Base-by-base conservation (phyloP, 2,797 vertebrate genomes). In the Sciurus vulgaris region DNA sequence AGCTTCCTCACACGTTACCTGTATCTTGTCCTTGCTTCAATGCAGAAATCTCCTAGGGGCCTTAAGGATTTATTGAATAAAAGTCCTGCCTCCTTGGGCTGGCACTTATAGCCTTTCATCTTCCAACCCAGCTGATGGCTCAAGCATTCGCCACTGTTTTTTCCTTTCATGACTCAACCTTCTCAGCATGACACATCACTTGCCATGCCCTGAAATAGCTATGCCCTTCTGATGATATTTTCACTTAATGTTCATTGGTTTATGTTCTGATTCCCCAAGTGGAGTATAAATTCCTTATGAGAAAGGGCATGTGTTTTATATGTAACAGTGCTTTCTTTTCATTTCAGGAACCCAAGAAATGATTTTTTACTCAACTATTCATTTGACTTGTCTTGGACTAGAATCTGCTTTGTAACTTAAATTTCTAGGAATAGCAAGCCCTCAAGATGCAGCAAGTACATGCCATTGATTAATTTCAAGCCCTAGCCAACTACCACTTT, bases 371-470 rank as follows among this genome's bases (percentile, higher is more conserved):
- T 65, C 47, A 84, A 30, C 7, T 96, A 38, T 76, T 86, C 59
- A 38, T 90, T 77, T 91, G 12, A 22, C 79, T 72, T 96, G 49
- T 86, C 44, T 94, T 63, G 35, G 87, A 38, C 92, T 87, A 54
- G n/a, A 94, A 67, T 82, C 69, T 94, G 22, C 28, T 61, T 47
- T 74, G 3, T 69, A 86, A 61, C 84, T 96, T 84, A 54, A 89
- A 49, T 82, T 94, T 12, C 59, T 47, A 51, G 51, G 38, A 76
- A 56, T n/a, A 78, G 41, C 54, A 82, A 94, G 30, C 24, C 12
- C 56, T n/a, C 38, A 79, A 9, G 13, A 51, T 65, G 2, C 59
- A 74, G 41, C 51, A 59, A 6, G 44, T 78, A 78, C 65, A 49
- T 38, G 65, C 15, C 65, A 26, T 3, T 86, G 41, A 81, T 30